These are phyloP conservation scores for Meleagris gallopavo DNA, from an alignment of 2,113 vertebrate genomes.

Conservation along the genomic window DNA sequence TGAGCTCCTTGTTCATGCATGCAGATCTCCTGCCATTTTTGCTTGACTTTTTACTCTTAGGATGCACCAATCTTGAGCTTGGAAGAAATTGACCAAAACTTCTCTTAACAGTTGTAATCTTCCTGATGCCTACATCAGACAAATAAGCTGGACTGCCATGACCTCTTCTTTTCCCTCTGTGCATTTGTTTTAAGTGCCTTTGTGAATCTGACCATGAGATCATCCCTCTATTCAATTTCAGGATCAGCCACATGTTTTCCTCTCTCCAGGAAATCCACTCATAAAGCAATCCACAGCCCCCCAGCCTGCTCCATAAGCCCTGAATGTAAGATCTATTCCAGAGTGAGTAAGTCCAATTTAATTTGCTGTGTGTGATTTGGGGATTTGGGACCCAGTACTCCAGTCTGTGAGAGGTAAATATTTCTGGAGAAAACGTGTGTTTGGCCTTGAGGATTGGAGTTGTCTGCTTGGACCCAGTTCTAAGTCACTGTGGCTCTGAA, in stretches of 20 bases:
- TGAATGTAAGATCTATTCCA: conserved; percentile 81
- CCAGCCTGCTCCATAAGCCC: conserved; percentile 78
- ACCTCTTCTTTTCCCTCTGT: background rate
- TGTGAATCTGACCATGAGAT: background rate
- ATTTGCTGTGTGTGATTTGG: background rate
- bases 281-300: background rate
- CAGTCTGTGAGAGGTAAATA: background rate
- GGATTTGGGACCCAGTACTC: background rate
- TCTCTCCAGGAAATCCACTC: background rate
- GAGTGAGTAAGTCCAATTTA: conserved; percentile 70
- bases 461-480: background rate
- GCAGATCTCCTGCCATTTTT: no score
- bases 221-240: background rate
- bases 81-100: no score
- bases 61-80: no score
- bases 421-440: background rate
- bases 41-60: no score
- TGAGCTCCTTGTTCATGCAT: no score
- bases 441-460: background rate
- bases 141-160: background rate
- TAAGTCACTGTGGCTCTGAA: background rate
- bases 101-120: background rate
- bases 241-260: background rate
- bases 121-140: background rate
- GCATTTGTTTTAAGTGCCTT: background rate